A percentile compares a stretch with the other conserved stretches of the same genome.
Conservation (phyloP, 2,797 vertebrate genomes). For the Phaenicophaeus curvirostris region DNA sequence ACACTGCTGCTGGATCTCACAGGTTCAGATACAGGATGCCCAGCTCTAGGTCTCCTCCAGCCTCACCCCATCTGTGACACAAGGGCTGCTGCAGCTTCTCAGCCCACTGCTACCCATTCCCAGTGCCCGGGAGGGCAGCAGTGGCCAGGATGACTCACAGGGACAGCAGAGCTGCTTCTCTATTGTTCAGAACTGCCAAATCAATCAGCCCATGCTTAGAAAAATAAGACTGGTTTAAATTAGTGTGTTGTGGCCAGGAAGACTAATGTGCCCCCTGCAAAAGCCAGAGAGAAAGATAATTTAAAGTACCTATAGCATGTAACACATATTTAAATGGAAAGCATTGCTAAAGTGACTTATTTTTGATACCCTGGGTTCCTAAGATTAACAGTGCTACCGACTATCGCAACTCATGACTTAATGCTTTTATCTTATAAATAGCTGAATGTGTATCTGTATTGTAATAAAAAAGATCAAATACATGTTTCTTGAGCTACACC, state of each 20-base stretch:
- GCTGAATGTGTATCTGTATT: neutral
- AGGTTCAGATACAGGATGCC: neutral
- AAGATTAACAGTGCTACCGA: neutral
- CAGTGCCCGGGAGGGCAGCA: neutral
- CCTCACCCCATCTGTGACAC: neutral
- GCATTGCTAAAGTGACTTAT: neutral
- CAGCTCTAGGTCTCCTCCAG: neutral
- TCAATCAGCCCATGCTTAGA: neutral
- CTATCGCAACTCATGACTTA: neutral
- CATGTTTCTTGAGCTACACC: neutral
- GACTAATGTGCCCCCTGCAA: neutral
- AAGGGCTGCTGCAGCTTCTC: neutral
- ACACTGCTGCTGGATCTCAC: rapidly evolving
- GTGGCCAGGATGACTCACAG: neutral
- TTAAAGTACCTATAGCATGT: rapidly evolving
- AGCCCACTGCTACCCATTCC: rapidly evolving
- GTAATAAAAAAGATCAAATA: neutral
- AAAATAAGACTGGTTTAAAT: neutral
- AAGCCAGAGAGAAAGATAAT: neutral
- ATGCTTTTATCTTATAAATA: neutral
- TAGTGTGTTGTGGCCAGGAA: neutral
- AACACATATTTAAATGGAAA: rapidly evolving
- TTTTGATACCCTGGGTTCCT: neutral
- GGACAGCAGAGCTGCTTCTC: neutral
- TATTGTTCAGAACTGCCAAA: too few species aligned